Base-by-base conservation (phyloP, 2,797 vertebrate genomes). In the Phrynocephalus forsythii region DNA sequence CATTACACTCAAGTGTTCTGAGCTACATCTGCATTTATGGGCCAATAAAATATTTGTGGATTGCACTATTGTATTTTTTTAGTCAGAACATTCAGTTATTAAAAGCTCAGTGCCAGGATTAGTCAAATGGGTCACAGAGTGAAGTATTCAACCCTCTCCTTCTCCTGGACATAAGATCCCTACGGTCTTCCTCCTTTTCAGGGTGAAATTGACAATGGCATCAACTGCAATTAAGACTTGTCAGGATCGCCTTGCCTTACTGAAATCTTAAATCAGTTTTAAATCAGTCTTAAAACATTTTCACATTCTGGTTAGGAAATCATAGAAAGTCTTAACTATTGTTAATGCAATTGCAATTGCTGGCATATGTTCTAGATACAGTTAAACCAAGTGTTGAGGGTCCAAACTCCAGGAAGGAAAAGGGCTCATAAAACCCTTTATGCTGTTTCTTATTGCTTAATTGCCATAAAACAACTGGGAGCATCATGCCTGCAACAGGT, bases 401-500 rank as follows among this genome's bases (percentile, higher is more conserved):
- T 22, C n/a, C 33, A 52, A 66, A 71, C 5, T n/a, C 76, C 56
- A 79, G 68, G 38, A 82, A n/a, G 20, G 22, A 83, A 80, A 26
- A 71, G 33, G 66, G 18, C 33, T 5, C 22, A 72, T 28, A 84
- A 6, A 48, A 30, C 22, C n/a, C 26, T 73, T 9, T 71, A 16
- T 28, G 48, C n/a, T 28, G 63, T 28, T 66, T 88, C 71, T 68
- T n/a, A 69, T 89, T 93, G 93, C 79, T 95, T 93, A 93, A 92
- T 94, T 92, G 93, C 94, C 89, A 86, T 94, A 87, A 68, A 68
- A 9, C 24, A 77, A 72, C 28, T 73, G 28, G 33, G 28, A 79
- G 68, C 52, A 88, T 24, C 56, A 30, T 67, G 1, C 22, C 69
- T 56, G 18, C 50, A 71, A 16, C 72, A 77, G 20, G 44, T 30